phyloP scores from a whole-genome alignment of 2,888 invertebrate genomes.

The Spilosoma lubricipeda region DNA sequence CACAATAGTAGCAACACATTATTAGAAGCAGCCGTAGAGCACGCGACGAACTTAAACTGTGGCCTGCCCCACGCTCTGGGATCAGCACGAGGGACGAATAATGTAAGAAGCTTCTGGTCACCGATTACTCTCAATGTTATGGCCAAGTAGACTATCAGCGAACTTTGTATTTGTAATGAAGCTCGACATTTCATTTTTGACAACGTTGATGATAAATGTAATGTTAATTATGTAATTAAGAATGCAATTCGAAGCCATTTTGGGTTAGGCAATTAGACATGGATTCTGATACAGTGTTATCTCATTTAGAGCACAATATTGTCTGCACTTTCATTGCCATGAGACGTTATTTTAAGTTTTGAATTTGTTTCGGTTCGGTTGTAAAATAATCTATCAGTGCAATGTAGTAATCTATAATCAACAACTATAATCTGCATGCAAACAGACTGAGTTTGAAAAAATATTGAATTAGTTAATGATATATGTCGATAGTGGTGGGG shows the following conservation, averaged over 20 bases:
- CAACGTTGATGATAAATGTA: background rate
- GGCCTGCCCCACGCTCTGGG: background rate
- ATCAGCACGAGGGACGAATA: background rate
- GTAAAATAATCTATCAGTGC: background rate
- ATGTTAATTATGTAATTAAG: background rate
- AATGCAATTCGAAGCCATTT: background rate
- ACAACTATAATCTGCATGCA: background rate
- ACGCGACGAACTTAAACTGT: background rate
- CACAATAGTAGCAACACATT: constrained; percentile 29
- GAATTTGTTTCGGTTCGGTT: background rate
- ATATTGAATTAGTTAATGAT: background rate
- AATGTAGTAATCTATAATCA: background rate
- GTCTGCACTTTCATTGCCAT: background rate
- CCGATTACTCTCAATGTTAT: background rate
- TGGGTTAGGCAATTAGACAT: background rate
- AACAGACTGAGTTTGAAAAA: background rate
- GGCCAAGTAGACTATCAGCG: background rate
- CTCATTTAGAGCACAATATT: background rate
- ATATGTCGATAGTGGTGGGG: constrained; percentile 1
- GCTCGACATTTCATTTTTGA: background rate
- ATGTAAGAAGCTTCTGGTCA: background rate
- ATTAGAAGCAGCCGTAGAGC: constrained; percentile 31
- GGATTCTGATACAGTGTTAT: background rate
- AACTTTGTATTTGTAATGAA: background rate
- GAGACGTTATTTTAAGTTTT: background rate